Conservation (phyloP, 2,113 vertebrate genomes). For the Sylvia atricapilla region DNA sequence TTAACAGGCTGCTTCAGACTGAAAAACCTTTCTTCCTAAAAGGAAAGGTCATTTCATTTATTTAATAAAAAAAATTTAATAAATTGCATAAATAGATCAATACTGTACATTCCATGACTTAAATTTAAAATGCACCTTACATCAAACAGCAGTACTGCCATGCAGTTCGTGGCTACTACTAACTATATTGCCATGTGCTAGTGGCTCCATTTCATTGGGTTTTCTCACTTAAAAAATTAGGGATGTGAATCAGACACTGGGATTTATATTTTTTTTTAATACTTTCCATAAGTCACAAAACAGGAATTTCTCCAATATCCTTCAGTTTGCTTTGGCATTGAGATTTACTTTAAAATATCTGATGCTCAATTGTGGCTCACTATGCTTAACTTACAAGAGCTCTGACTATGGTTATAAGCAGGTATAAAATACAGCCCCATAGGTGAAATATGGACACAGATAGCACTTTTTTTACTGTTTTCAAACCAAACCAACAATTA, state of each 20-base stretch:
- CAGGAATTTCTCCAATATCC: background rate
- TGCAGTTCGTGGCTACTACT: background rate
- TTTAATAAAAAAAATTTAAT: background rate
- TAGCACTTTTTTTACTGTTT: background rate
- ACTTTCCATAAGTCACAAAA: background rate
- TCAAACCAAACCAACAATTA: background rate
- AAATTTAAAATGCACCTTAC: background rate
- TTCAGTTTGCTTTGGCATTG: background rate
- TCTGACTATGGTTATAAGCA: background rate
- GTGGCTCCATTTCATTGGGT: background rate
- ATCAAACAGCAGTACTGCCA: background rate
- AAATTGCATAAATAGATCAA: background rate
- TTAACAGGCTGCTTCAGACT: background rate
- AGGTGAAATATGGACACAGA: background rate
- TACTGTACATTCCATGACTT: background rate
- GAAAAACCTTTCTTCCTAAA: background rate
- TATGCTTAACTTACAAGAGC: background rate
- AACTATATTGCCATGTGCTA: background rate
- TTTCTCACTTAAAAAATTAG: background rate
- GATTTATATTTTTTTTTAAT: background rate
- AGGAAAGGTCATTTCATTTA: background rate
- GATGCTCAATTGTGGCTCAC: background rate
- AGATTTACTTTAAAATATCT: background rate
- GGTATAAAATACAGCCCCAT: background rate
- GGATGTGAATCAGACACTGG: background rate